Evolutionary conservation across 2,113 vertebrate genomes (phyloP), one percentile per base, ranked within the genome.

Genomic region (Coregonus clupeaformis): DNA sequence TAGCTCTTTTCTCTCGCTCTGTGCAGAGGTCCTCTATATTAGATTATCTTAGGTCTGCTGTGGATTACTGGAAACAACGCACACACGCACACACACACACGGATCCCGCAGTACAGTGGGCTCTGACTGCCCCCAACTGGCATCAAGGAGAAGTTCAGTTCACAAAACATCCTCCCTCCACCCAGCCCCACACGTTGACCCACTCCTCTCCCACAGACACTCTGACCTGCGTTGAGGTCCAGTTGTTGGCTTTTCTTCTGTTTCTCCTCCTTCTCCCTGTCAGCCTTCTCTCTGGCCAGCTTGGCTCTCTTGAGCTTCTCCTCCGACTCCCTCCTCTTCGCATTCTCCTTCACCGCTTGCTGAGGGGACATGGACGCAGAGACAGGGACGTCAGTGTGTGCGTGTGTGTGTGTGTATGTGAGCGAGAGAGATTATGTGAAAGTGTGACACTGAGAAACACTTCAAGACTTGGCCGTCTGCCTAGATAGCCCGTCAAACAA

Each of bases 331-430:
- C 83, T 94, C 25, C 86, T 88, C 80, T 95, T 95, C 81, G 94
- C 92, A 78, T 94, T 95, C 74, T 94, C 95, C 81, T 79, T 90
- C 63, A 95, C 91, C 0, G 94, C 93, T 96, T 95, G 94, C 96
- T 98, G 89, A 16, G 24, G 29, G 5, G 57, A 80, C 9, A 68
- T 65, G 62, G 7, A 74, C 27, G 72, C 47, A 76, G 52, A 72
- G 30, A 73, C 24, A 42, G 32, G 32, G 30, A 77, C 90, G n/a
- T 6, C 45, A 9, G 25, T 47, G n/a, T 7, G 27, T 32, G 64
- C 6, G 20, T 18, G 63, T 16, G 63, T 18, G 6, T 2, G 63
- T 14, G 22, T 1, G 25, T 29, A 6, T 12, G 36, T 49, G 12
- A 1, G 22, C 24, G 36, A 36, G 68, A 1, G 36, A 14, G 68